Evolutionary conservation across 1,140 invertebrate species (phyloP), one percentile per base, ranked within the genome.

Genomic region (Geopemphigus sp.): DNA sequence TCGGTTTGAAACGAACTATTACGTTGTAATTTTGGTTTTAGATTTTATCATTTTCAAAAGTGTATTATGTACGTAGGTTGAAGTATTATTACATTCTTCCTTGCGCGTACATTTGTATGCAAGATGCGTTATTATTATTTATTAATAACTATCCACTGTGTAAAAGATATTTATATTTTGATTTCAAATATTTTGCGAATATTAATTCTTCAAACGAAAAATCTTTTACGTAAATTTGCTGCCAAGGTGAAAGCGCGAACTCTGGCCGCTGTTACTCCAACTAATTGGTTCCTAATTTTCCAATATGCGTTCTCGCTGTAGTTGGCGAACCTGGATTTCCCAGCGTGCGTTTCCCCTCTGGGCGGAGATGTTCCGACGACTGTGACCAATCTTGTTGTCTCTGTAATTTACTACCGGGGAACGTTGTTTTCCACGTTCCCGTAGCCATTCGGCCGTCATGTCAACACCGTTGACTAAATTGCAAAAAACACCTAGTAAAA

Each of bases 261-360:
- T 76, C 73, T 61, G 32, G 73, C 32, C 56, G n/a, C n/a, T 19
- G 72, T 17, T 8, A 39, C 72, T 5, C 17, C 54, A 74, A 74
- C 54, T 56, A 57, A 39, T 39, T 29, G 53, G 72, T 22, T 74
- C 22, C 50, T 56, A 56, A 74, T 56, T 74, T 74, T 74, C 53
- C 29, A 59, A n/a, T 39, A 47, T 47, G 50, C 29, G 29, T 22
- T 47, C 39, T 32, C 72, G 29, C 5, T 10, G 26, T 59, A n/a
- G 73, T 76, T 76, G 73, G 73, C 73, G 73, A 61, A 39, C 53
- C 73, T 76, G 73, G 10, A n/a, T 45, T 59, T 76, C 29, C 29
- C 22, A 22, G n/a, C 1, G 17, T 39, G n/a, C 5, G 32, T 74
- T 76, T 76, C 73, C 73, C 73, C 72, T 19, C 56, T 57, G 24